phyloP scores from a whole-genome alignment of 2,888 invertebrate genomes.

The Lasiommata megera region DNA sequence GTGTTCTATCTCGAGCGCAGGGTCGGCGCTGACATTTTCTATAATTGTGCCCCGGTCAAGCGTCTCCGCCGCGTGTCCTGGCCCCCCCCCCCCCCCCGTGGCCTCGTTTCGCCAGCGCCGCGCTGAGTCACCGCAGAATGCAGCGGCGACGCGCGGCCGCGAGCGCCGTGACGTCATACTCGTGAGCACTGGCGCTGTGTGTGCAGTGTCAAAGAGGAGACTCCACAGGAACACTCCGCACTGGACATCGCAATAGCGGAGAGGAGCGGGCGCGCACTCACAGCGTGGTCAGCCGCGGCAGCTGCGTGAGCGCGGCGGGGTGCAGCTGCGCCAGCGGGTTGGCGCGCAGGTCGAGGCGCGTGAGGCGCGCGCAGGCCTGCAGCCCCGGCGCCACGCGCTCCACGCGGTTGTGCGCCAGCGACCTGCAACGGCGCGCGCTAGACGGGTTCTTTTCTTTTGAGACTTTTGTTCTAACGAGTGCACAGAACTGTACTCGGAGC shows the following conservation, averaged over 20 bases:
- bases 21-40: background rate
- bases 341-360: slow-evolving; percentile 90
- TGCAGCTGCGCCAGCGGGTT: slow-evolving; percentile 90
- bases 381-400: slow-evolving; percentile 87
- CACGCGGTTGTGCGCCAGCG: slow-evolving; percentile 91
- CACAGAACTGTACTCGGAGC: too few species aligned
- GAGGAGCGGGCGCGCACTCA: too few species aligned
- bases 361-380: slow-evolving; percentile 84
- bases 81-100: background rate
- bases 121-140: background rate
- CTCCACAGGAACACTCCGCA: too few species aligned
- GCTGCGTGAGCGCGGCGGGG: slow-evolving; percentile 86
- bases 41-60: background rate
- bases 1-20: background rate
- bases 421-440: slow-evolving; percentile 72
- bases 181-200: too few species aligned
- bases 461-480: too few species aligned
- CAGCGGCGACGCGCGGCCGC: background rate
- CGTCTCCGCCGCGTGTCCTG: background rate
- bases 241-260: too few species aligned
- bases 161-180: too few species aligned
- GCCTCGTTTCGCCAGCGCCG: background rate
- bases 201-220: too few species aligned
- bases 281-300: slow-evolving; percentile 83
- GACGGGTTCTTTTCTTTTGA: too few species aligned